Conservation (phyloP, 64 coral and sea anemone species). For the Montipora cactus region DNA sequence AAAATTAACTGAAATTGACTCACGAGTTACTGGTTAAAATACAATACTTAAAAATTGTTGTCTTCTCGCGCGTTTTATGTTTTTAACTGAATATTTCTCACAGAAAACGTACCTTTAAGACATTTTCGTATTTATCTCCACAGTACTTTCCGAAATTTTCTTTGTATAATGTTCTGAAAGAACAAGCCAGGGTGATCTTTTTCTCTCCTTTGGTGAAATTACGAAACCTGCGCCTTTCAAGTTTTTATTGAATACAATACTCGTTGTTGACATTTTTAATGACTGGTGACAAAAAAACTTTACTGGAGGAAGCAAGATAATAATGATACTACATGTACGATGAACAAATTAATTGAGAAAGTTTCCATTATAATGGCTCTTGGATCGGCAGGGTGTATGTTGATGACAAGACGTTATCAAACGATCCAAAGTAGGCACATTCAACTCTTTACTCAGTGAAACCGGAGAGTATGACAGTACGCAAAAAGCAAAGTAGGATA, state of each 20-base stretch:
- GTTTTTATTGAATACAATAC: not conserved
- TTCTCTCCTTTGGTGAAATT: not conserved
- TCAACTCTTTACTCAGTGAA: too few species aligned
- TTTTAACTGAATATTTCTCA: not conserved
- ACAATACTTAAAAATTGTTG: not conserved
- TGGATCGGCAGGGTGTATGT: too few species aligned
- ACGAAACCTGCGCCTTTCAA: slow-evolving; percentile 33
- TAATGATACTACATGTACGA: not conserved
- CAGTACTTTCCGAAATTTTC: not conserved
- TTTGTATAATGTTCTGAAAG: not conserved
- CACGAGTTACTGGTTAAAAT: not conserved
- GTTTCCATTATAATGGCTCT: too few species aligned
- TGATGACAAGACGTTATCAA: too few species aligned
- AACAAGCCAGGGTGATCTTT: not conserved
- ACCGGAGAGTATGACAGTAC: too few species aligned
- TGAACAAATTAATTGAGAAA: too few species aligned
- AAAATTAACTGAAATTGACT: not conserved
- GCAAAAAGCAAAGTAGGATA: too few species aligned
- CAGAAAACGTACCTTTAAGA: not conserved
- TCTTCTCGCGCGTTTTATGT: not conserved
- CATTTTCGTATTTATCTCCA: not conserved
- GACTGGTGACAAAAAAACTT: slow-evolving; percentile 8
- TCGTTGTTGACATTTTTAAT: slow-evolving; percentile 28
- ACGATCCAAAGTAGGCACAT: too few species aligned
- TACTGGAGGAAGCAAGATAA: not conserved